Percentiles rank a stretch among this genome's conserved stretches.
phyloP scores from a whole-genome alignment of 2,797 vertebrate species.

The Sternotherus odoratus region DNA sequence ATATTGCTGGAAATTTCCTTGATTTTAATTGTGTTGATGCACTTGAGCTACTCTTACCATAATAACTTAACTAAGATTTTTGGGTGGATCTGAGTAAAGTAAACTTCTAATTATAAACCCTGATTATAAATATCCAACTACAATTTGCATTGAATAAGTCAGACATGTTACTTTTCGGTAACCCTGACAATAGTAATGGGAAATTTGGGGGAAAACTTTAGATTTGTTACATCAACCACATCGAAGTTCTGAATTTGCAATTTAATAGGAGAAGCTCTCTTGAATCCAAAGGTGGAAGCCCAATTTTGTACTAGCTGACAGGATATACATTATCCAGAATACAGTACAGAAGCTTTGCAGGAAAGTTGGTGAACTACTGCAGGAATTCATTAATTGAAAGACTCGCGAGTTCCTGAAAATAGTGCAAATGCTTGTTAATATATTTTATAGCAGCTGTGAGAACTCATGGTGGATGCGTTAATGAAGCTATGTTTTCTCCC shows the following conservation, averaged over 20 bases:
- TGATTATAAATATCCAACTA: background rate
- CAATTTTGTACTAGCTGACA: background rate
- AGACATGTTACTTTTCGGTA: background rate
- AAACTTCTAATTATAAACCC: background rate
- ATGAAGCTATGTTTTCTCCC: background rate
- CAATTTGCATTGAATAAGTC: background rate
- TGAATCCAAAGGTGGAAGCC: background rate
- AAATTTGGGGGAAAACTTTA: background rate
- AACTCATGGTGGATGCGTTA: background rate
- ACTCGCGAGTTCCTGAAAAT: conserved; percentile 1
- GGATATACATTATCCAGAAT: background rate
- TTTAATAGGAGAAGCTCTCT: background rate
- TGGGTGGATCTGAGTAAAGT: background rate
- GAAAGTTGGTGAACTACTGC: background rate
- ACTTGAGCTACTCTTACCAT: background rate
- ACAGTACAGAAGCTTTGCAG: background rate
- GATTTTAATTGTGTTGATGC: background rate
- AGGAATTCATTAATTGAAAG: background rate
- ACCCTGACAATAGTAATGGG: fast-evolving
- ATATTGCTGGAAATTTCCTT: background rate
- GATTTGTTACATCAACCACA: background rate
- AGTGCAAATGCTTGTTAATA: background rate
- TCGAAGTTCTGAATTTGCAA: background rate
- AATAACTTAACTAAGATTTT: background rate
- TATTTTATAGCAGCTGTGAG: background rate